Base-by-base conservation (phyloP, 1,140 invertebrate genomes). In the Heliconius nattereri region DNA sequence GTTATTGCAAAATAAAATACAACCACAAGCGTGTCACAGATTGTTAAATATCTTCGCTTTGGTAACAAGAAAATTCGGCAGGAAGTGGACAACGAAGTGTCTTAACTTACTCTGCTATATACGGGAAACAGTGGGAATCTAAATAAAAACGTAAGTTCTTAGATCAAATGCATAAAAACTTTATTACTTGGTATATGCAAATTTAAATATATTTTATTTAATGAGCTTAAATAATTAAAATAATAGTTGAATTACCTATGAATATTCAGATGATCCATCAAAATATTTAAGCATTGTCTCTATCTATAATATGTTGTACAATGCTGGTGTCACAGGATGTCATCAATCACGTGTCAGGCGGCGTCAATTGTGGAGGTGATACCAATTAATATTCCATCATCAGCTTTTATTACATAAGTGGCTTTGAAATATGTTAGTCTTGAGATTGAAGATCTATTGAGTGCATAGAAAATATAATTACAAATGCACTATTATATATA, bases 281-380 rank as follows among this genome's bases (percentile, higher is more conserved):
- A 76, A 76, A 66, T 20, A 72, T 72, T 40, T 26, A 66, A 66
- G 60, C 60, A 66, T 66, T 66, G 60, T 66, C 60, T 29, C 60
- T 11, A 29, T 66, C 60, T 66, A 66, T 66, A 66, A 66, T 66
- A 66, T 29, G 60, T 66, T 16, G 26, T 66, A 66, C 78, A 37
- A 74, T 26, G 35, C 9, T 26, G 20, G 60, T 79, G 78, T 49
- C 77, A 81, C 82, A 81, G 84, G 84, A 85, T 80, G 82, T 76
- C 40, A 83, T 85, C 84, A 83, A 79, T 85, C 84, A 85, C 80
- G 35, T 80, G 84, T 83, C 84, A 80, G 52, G 54, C 52, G 40
- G 74, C 45, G 72, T 72, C 79, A 72, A 81, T 81, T 83, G 81
- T 78, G 71, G 54, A 81, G 72, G 76, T 75, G 73, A 82, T 66